Conservation (phyloP, 2,888 invertebrate genomes). For the Galerucella calmariensis region DNA sequence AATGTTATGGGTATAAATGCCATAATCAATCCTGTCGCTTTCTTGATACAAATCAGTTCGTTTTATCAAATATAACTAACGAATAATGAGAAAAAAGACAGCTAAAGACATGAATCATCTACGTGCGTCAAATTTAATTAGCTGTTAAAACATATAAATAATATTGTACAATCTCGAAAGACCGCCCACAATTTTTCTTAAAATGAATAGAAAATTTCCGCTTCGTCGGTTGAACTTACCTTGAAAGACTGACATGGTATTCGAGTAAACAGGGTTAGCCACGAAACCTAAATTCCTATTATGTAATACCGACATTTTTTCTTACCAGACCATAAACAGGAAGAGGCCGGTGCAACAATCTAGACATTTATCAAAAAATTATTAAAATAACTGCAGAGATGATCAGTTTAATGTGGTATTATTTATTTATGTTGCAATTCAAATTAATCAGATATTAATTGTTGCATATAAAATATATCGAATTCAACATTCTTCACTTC, state of each 20-base stretch:
- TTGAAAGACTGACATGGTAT: conserved; percentile 38
- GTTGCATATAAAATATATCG: not conserved
- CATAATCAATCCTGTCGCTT: not conserved
- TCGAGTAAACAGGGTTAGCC: conserved; percentile 35
- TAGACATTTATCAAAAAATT: not conserved
- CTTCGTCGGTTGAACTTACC: conserved; percentile 39
- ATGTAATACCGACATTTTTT: conserved; percentile 26
- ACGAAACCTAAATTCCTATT: conserved; percentile 37
- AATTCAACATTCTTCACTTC: not conserved
- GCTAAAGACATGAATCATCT: conserved; percentile 15
- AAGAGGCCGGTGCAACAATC: conserved; percentile 7
- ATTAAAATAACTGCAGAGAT: not conserved
- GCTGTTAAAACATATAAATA: conserved; percentile 37
- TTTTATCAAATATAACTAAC: not conserved
- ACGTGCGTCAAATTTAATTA: conserved; percentile 30
- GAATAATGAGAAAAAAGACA: conserved; percentile 11
- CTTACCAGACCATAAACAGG: conserved; percentile 31
- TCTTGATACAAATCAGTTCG: not conserved
- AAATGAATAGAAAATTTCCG: conserved; percentile 40
- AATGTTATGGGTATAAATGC: not conserved
- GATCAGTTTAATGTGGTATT: not conserved
- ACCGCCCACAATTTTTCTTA: conserved; percentile 44
- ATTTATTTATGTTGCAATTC: conserved; percentile 1
- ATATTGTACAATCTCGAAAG: conserved; percentile 32
- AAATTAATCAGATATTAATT: not conserved